Conservation (phyloP, 2,113 vertebrate species). For the Proteles cristata region DNA sequence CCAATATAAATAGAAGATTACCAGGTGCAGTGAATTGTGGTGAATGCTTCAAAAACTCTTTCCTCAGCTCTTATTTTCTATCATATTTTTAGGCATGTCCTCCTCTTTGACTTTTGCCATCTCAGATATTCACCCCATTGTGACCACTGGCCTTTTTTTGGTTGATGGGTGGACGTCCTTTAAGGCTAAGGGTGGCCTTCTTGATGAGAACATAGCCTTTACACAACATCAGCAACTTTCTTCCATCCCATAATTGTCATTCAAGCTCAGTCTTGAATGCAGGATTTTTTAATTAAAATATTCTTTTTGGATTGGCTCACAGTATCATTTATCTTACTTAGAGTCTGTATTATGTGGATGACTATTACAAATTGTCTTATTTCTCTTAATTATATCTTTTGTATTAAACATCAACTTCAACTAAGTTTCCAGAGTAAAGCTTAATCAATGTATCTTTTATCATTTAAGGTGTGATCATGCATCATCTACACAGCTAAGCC, state of each 20-base stretch:
- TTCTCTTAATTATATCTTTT: not conserved
- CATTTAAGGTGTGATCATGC: not conserved
- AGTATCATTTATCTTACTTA: not conserved
- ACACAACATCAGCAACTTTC: not conserved
- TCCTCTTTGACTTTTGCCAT: not conserved
- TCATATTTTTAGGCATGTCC: not conserved
- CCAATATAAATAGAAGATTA: not conserved
- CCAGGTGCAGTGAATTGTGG: not conserved
- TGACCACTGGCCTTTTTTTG: not conserved
- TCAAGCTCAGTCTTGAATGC: not conserved
- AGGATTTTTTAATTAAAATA: not conserved
- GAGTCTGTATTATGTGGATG: not conserved
- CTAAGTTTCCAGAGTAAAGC: not conserved
- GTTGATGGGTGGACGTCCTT: not conserved
- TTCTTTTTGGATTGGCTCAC: constrained; percentile 2
- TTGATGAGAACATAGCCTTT: not conserved
- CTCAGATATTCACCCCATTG: not conserved
- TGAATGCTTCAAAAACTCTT: not conserved
- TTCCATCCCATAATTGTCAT: not conserved
- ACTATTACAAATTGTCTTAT: not conserved
- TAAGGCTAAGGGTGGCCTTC: not conserved
- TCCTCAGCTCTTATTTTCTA: not conserved
- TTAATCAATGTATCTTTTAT: not conserved
- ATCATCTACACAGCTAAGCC: not conserved
- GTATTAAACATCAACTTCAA: not conserved